These are phyloP conservation scores for Cottus gobio DNA, from an alignment of 2,113 vertebrate genomes.

Conservation along the genomic window DNA sequence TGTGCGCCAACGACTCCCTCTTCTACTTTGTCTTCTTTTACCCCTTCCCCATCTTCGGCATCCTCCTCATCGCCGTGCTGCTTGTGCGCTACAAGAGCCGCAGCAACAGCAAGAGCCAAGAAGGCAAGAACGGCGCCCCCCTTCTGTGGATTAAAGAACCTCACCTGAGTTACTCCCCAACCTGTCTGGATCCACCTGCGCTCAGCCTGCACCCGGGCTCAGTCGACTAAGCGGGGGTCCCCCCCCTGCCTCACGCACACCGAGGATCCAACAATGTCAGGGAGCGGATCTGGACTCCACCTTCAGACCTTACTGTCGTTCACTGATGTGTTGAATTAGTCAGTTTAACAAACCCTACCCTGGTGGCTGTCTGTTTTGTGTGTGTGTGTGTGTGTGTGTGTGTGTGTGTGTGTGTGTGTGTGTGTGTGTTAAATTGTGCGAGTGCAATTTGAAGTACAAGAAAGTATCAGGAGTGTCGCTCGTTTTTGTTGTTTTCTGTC, in stretches of 20 bases:
- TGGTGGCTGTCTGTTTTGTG: conserved; percentile 69
- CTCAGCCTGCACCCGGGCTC: conserved; percentile 98
- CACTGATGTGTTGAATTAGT: conserved; percentile 75
- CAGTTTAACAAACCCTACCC: conserved; percentile 63
- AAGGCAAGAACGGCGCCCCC: conserved; percentile 98
- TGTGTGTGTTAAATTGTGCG: conserved; percentile 26
- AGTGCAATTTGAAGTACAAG: conserved; percentile 44
- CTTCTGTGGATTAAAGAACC: conserved; percentile 99
- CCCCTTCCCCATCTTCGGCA: conserved; percentile 97
- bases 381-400: conserved; percentile 39
- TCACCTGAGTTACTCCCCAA: conserved; percentile 97
- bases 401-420: conserved; percentile 20
- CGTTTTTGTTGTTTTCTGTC: conserved; percentile 47
- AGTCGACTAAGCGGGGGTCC: conserved; percentile 86
- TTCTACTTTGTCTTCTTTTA: conserved; percentile 99
- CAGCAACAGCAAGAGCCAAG: conserved; percentile 91
- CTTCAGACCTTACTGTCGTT: conserved; percentile 71
- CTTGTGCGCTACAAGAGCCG: conserved; percentile 95
- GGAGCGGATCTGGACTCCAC: conserved; percentile 76
- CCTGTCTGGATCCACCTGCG: conserved; percentile 95
- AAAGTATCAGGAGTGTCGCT: conserved; percentile 38
- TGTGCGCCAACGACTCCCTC: conserved; percentile 94
- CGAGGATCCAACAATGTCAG: conserved; percentile 62
- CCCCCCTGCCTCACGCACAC: conserved; percentile 18
- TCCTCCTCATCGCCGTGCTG: conserved; percentile 95